Percentiles rank a stretch among this genome's conserved stretches.
Conservation (phyloP, 2,113 vertebrate genomes). For the Neolamprologus fasciatus region DNA sequence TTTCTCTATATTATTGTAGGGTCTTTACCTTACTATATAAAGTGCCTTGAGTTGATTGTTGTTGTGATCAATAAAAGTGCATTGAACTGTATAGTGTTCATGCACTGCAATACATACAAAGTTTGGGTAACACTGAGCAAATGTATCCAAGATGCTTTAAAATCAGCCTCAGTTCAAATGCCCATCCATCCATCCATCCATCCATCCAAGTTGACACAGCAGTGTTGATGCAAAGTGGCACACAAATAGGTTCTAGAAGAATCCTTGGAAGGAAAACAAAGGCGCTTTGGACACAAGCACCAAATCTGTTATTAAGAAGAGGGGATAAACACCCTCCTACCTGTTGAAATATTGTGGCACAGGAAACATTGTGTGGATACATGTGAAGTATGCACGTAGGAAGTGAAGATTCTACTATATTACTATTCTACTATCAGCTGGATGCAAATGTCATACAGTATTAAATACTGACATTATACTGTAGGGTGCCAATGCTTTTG, state of each 20-base stretch:
- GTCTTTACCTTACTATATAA: not conserved
- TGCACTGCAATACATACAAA: not conserved
- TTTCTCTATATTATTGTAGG: not conserved
- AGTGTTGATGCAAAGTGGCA: not conserved
- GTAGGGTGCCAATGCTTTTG: not conserved
- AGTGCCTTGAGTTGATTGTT: not conserved
- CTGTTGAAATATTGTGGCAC: not conserved
- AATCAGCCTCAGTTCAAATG: not conserved
- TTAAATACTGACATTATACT: not conserved
- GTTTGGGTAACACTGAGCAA: not conserved
- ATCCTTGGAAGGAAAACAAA: not conserved
- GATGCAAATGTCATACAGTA: not conserved
- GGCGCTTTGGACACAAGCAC: not conserved
- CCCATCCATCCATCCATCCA: not conserved
- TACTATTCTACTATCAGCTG: not conserved
- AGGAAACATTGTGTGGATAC: not conserved
- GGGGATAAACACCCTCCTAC: not conserved
- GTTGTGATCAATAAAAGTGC: not conserved
- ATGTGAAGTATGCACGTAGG: not conserved
- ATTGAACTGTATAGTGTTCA: not conserved
- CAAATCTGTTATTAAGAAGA: not conserved
- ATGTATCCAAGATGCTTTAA: not conserved
- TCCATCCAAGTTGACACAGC: not conserved
- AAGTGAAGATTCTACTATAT: not conserved
- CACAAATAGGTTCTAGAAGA: not conserved